Conservation (phyloP, 1,140 invertebrate species). For the Aphis gossypii region DNA sequence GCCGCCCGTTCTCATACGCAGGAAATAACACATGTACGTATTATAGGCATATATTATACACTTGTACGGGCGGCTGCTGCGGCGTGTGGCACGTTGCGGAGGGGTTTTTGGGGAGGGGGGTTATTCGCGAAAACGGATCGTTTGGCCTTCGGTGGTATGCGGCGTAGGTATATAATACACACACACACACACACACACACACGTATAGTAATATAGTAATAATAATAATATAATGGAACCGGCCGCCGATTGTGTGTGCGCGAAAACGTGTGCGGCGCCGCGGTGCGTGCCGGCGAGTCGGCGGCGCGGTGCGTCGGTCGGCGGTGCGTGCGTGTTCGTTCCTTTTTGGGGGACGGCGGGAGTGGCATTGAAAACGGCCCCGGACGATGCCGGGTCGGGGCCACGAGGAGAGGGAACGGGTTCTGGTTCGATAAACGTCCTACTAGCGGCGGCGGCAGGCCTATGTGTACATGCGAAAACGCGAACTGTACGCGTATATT, state of each 20-base stretch:
- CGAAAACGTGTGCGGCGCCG: constrained; percentile 19
- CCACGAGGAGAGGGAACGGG: constrained; percentile 32
- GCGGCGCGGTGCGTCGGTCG: neutral
- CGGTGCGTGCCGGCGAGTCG: constrained; percentile 35
- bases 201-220: neutral
- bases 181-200: neutral
- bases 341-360: neutral
- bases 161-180: neutral
- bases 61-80: neutral
- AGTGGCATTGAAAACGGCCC: constrained; percentile 55
- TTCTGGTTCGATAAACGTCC: constrained; percentile 57
- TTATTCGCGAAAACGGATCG: neutral
- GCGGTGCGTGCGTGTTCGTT: constrained; percentile 9
- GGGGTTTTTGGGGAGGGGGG: neutral
- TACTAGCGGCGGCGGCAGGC: constrained; percentile 8
- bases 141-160: constrained; percentile 22
- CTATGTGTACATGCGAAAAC: neutral
- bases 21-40: neutral
- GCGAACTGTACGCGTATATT: neutral
- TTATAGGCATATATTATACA: neutral
- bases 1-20: neutral
- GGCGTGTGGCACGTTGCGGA: neutral
- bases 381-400: constrained; percentile 50
- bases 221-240: neutral
- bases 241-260: neutral